Base-by-base conservation (phyloP, 2,113 vertebrate genomes). In the Clarias macrocephalus region DNA sequence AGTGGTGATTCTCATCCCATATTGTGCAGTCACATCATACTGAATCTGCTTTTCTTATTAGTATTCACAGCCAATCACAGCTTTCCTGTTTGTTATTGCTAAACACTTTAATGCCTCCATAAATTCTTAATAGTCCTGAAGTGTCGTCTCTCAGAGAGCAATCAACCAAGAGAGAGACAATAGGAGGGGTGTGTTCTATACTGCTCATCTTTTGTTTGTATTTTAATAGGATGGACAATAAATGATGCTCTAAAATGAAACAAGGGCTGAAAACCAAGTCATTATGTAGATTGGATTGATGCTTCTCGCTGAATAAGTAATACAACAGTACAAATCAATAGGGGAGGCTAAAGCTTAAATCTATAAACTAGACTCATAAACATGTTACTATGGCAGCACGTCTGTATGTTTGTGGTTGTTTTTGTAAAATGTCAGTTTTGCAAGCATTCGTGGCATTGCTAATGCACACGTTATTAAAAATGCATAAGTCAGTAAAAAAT, bases 61-160 rank as follows among this genome's bases (percentile, higher is more conserved):
- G 18, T 23, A 13, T 65, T 86, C 19, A n/a, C 28, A 68, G 13
- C 60, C 85, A 86, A 65, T 80, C 62, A 65, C 60, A 18, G 48
- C 30, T 5, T 65, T 54, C 28, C 60, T 23, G 25, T 66, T 21
- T 10, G 62, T 70, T 37, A 80, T 56, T 37, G 48, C 25, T 30
- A 57, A 80, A 2, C 37, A 18, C 48, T 28, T 3, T 33, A 52
- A 66, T 79, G 57, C 25, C 75, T 63, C 60, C 84, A 66, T 79
- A 66, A 66, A 86, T 80, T 28, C 42, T 57, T 66, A 56, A 33
- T 68, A 70, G 10, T 33, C 84, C 60, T 54, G 59, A 33, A 63
- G 73, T 77, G 70, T 48, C 70, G 48, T 28, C 42, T 30, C 52
- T 76, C 72, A 63, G 19, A 52, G 56, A 62, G 52, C 66, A 21